Evolutionary conservation across 1,140 invertebrate genomes (phyloP), one percentile per base, ranked within the genome.

Genomic region (Rhyzopertha dominica): DNA sequence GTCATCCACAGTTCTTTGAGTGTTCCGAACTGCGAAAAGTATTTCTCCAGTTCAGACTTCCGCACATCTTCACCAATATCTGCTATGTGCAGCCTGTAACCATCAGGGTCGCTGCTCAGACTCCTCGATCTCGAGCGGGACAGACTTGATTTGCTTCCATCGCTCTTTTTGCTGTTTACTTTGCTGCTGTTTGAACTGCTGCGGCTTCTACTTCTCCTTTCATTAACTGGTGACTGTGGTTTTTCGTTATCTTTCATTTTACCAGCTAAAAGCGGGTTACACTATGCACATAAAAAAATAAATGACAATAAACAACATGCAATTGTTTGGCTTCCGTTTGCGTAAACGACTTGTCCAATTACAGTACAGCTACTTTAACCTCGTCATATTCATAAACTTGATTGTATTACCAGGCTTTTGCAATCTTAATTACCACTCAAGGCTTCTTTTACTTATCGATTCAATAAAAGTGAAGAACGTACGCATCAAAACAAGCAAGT

Each of bases 1-100:
- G 81, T 82, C 49, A 84, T 78, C 82, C 82, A 85, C 9, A 85
- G 76, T 63, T 80, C 84, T 48, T 73, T 73, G 28, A 85, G 61
- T 28, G 72, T 69, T 2, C 82, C 82, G 67, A 77, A 85, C 43
- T 78, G 76, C 22, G 74, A 67, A 63, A 85, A 86, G 5, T 78
- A 70, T 51, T 78, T 74, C 55, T 81, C 77, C 23, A 80, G 55
- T 55, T 80, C 75, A 24, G 70, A 64, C 48, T 72, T 70, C 7
- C 68, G 61, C 5, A 74, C 70, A 51, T 68, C 72, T 30, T 71
- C 72, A 19, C 73, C 68, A 39, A 73, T 61, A 59, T 71, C 71
- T 5, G 68, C 70, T 47, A 73, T 69, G 41, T 73, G 70, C 32
- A 73, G 58, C 16, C 70, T 46, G 37, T 65, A 66, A 4, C 67